Conservation (phyloP, 2,888 invertebrate genomes). For the Hartigia nigra region DNA sequence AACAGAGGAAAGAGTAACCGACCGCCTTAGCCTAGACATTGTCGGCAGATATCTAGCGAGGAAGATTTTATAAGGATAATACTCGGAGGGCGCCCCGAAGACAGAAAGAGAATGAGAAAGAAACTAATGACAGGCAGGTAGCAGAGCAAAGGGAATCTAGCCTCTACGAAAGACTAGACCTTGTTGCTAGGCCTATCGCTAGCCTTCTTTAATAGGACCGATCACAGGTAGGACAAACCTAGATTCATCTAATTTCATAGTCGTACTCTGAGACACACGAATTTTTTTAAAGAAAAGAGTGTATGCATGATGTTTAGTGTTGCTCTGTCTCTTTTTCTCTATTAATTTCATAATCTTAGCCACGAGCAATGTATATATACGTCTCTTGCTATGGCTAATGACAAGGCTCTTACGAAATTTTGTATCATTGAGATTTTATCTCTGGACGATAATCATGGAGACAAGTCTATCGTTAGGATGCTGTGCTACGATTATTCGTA, state of each 20-base stretch:
- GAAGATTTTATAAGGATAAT: slow-evolving; percentile 43
- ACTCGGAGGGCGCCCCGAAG: background rate
- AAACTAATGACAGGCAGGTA: slow-evolving; percentile 58
- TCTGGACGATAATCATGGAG: too few relatives aligned
- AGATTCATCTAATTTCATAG: slow-evolving; percentile 48
- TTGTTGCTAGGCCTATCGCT: slow-evolving; percentile 53
- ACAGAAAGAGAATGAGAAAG: slow-evolving; percentile 28
- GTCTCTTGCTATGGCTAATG: background rate
- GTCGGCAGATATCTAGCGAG: slow-evolving; percentile 12
- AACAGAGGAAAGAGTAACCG: background rate
- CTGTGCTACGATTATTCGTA: background rate
- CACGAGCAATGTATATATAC: background rate
- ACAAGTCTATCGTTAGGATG: background rate
- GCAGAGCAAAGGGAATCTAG: slow-evolving; percentile 55
- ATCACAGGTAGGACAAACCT: slow-evolving; percentile 56
- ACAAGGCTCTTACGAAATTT: background rate
- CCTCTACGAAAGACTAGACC: slow-evolving; percentile 49
- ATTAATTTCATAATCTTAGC: background rate
- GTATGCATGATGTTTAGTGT: slow-evolving; percentile 16
- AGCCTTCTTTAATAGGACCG: slow-evolving; percentile 46
- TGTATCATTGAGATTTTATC: background rate
- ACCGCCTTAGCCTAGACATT: background rate
- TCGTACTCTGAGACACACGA: slow-evolving; percentile 21
- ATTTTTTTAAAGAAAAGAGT: slow-evolving; percentile 16
- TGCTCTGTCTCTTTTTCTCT: background rate